phyloP scores from a whole-genome alignment of 2,797 vertebrate species.

The Lindbergichthys nudifrons region DNA sequence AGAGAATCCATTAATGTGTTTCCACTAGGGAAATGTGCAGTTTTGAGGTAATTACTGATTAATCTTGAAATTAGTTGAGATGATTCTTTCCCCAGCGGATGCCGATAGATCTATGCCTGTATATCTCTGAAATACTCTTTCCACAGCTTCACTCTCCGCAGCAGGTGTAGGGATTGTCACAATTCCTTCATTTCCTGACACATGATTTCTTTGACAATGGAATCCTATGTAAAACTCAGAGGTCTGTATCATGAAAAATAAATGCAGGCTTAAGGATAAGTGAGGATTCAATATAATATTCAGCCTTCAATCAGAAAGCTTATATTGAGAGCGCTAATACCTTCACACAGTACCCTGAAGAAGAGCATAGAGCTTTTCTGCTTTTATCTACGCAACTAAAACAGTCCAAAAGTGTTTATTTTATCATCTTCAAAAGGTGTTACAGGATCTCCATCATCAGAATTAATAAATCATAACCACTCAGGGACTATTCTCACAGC shows the following conservation, averaged over 20 bases:
- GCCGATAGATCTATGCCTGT: conserved; percentile 43
- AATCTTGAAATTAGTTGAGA: conserved; percentile 66
- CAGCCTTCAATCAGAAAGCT: conserved; percentile 17
- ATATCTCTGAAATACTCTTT: conserved; percentile 46
- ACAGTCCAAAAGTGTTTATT: conserved; percentile 65
- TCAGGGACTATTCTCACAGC: conserved; percentile 61
- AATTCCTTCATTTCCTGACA: conserved; percentile 51
- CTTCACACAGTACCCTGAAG: background rate
- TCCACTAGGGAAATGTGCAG: conserved; percentile 60
- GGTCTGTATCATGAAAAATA: conserved; percentile 33
- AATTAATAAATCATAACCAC: conserved; percentile 76
- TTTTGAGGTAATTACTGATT: conserved; percentile 72
- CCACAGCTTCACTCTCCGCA: conserved; percentile 17
- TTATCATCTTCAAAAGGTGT: conserved; percentile 76
- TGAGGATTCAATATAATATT: conserved; percentile 31
- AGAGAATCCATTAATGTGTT: conserved; percentile 30
- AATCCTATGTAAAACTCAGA: conserved; percentile 37
- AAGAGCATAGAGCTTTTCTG: conserved; percentile 29
- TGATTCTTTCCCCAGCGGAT: conserved; percentile 46
- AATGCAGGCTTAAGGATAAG: conserved; percentile 34
- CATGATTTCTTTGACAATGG: conserved; percentile 38
- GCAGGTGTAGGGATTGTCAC: conserved; percentile 47
- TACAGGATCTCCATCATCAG: conserved; percentile 51
- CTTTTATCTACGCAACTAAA: conserved; percentile 46
- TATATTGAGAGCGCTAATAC: conserved; percentile 21